Percentiles rank a stretch among this genome's conserved stretches.
Evolutionary conservation across 1,140 invertebrate genomes (phyloP).

Genomic region (Chironomus tepperi): DNA sequence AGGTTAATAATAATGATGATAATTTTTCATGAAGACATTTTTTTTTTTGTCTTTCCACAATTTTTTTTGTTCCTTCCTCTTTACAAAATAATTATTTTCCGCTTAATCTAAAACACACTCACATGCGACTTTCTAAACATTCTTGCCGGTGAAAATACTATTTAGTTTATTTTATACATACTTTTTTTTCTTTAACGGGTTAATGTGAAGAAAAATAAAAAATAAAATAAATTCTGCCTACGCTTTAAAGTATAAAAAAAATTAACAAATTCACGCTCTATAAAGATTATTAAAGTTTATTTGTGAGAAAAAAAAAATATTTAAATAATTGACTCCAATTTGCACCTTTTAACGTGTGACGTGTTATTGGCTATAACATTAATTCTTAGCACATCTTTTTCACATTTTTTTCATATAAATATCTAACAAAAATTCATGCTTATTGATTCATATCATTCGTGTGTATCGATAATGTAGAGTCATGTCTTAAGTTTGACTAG

Average conservation of each 20-base stretch:
- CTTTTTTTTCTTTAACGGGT: neutral
- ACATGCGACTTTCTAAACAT: neutral
- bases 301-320: neutral
- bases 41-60: too few relatives aligned
- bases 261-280: conserved; percentile 13
- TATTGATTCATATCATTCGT: too few relatives aligned
- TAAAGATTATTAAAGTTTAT: neutral
- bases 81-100: neutral
- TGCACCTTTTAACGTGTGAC: neutral
- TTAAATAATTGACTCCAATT: conserved; percentile 3
- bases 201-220: too few relatives aligned
- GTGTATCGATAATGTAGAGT: too few relatives aligned
- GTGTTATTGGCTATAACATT: neutral
- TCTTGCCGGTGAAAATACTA: neutral
- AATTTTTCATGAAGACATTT: too few relatives aligned
- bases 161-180: neutral
- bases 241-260: neutral
- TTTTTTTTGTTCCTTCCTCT: too few relatives aligned
- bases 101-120: neutral
- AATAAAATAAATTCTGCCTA: neutral
- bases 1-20: neutral
- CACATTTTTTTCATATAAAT: neutral
- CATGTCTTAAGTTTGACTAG: too few relatives aligned
- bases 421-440: too few relatives aligned
- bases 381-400: neutral